Percentiles rank a stretch among this genome's conserved stretches.
These are phyloP conservation scores for Argyrosomus japonicus DNA, from an alignment of 2,113 vertebrate species.

Conservation along the genomic window DNA sequence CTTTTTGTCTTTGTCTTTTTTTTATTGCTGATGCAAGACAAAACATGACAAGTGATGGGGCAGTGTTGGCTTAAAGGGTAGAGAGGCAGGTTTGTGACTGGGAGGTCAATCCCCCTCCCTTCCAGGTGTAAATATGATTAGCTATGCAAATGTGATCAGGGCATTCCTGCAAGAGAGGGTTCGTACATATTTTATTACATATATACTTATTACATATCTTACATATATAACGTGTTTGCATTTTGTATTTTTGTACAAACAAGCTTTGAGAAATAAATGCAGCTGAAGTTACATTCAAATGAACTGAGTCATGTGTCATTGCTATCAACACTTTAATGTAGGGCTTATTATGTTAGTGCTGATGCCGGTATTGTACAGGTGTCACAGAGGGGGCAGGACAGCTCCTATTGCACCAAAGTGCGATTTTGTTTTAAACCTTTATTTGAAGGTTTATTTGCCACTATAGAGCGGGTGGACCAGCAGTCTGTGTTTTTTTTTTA, in stretches of 20 bases:
- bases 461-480: background rate
- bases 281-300: background rate
- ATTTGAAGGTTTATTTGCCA: background rate
- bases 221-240: background rate
- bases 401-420: background rate
- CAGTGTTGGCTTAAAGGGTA: too few relatives aligned
- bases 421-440: background rate
- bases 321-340: too few relatives aligned
- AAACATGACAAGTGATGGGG: background rate
- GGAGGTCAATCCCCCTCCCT: too few relatives aligned
- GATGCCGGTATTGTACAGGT: too few relatives aligned
- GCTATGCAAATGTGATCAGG: too few relatives aligned
- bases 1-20: background rate
- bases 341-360: too few relatives aligned
- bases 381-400: too few relatives aligned
- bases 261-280: background rate
- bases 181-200: too few relatives aligned
- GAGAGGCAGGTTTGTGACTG: too few relatives aligned
- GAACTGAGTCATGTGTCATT: background rate
- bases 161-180: too few relatives aligned
- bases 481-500: background rate
- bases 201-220: too few relatives aligned
- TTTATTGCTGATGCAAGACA: background rate
- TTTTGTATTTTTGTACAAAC: constrained; percentile 1
- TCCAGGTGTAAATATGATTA: too few relatives aligned